Base-by-base conservation (phyloP, 53 echinoderm and acorn worm species). In the Stichopus horrens region DNA sequence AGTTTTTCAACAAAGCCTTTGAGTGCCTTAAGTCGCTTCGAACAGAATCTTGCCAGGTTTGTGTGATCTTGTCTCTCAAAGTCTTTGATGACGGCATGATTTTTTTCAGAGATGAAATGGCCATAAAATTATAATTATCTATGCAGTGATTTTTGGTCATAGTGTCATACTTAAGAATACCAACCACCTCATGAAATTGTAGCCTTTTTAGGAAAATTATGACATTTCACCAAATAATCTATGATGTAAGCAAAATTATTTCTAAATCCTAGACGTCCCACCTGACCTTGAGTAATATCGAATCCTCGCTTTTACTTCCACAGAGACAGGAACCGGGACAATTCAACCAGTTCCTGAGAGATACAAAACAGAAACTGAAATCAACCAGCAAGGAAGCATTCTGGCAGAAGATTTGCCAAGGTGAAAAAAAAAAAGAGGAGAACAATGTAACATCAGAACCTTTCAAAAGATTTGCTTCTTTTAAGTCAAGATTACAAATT, bases 21-120 rank as follows among this genome's bases (percentile, higher is more conserved):
- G 95, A 97, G 10, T 97, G 97, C 85, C 94, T 95, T 55, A 88
- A 92, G 68, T 93, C 88, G 11, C 88, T 94, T 13, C 92, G 97
- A 57, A 73, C 86, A 84, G 93, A 92, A 77, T 87, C 93, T 10
- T 58, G 91, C 13, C 58, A 96, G 93, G 96, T 96, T 90, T 71
- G 73, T 23, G 5, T 19, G 19, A 37, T 7, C 8, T 21, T 73
- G 18, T 23, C 55, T 37, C 37, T 54, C 21, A 53, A 5, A 19
- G n/a, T n/a, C n/a, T n/a, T 23, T 11, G 22, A 21, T n/a, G 10
- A 20, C 10, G 2, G 77, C 16, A 2, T n/a, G n/a, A 76, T 10
- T 4, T 11, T n/a, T 18, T 20, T 11, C 18, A 76, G 16, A 37
- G 37, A 37, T 37, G 37, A 37, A 37, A 37, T 37, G 37, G 37